A percentile compares a stretch with the other conserved stretches of the same genome.
phyloP scores from a whole-genome alignment of 2,888 invertebrate genomes.

The Eucera pruinosa region DNA sequence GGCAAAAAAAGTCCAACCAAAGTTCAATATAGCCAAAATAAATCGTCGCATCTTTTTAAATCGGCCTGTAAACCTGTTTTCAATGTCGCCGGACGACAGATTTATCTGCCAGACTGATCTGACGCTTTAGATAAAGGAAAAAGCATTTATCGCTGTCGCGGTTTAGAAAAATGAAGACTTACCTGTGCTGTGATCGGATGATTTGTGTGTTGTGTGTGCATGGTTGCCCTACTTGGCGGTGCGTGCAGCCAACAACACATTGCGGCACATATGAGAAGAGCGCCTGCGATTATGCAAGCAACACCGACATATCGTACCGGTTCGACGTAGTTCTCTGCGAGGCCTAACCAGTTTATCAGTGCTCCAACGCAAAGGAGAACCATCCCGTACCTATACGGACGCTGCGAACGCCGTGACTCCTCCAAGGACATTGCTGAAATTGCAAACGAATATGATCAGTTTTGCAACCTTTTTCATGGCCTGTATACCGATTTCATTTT shows the following conservation, averaged over 20 bases:
- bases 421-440: constrained; percentile 88
- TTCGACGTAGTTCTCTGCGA: constrained; percentile 90
- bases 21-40: background rate
- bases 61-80: background rate
- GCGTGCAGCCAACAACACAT: constrained; percentile 90
- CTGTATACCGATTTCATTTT: background rate
- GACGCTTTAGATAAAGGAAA: background rate
- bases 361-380: constrained; percentile 90
- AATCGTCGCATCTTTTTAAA: background rate
- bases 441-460: constrained; percentile 34
- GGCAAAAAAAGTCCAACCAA: no score
- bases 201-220: constrained; percentile 75
- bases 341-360: constrained; percentile 90
- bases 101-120: background rate
- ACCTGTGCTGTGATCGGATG: constrained; percentile 83
- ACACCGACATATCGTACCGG: constrained; percentile 90
- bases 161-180: constrained; percentile 44
- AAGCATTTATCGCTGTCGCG: constrained; percentile 1
- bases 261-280: constrained; percentile 89
- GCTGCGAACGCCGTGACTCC: constrained; percentile 88
- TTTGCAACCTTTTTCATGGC: background rate
- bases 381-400: constrained; percentile 91
- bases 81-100: background rate
- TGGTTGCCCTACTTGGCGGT: constrained; percentile 78
- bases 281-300: constrained; percentile 90